A percentile compares a stretch with the other conserved stretches of the same genome.
Evolutionary conservation across 2,113 vertebrate genomes (phyloP).

Genomic region (Gila orcuttii): DNA sequence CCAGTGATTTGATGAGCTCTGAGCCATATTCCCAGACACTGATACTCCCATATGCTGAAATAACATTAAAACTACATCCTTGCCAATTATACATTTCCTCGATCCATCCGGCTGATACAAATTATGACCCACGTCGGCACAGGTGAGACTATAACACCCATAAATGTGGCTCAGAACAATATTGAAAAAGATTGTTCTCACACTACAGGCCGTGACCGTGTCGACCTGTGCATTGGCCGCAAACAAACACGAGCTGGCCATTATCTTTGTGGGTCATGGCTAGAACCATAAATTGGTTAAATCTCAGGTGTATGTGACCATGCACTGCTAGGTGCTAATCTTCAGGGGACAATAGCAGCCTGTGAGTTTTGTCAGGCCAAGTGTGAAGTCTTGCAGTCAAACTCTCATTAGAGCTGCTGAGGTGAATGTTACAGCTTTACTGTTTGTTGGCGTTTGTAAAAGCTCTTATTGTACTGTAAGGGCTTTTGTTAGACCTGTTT

Average conservation of each 20-base stretch:
- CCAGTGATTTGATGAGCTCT: constrained; percentile 1
- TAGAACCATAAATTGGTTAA: constrained; percentile 26
- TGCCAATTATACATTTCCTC: constrained; percentile 18
- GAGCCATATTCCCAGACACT: constrained; percentile 5
- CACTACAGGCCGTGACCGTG: neutral
- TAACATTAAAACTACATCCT: neutral
- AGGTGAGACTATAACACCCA: constrained; percentile 13
- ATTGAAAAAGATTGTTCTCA: constrained; percentile 31
- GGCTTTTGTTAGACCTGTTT: constrained; percentile 9
- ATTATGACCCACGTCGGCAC: neutral
- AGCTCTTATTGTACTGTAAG: too few species aligned
- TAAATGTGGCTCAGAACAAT: neutral
- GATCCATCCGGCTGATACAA: neutral
- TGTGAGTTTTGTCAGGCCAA: neutral
- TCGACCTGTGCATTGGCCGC: neutral
- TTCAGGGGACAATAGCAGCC: constrained; percentile 18
- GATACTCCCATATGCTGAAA: neutral
- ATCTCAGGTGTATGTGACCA: neutral
- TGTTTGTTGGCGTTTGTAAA: neutral
- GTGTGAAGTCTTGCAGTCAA: constrained; percentile 1
- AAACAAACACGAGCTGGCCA: constrained; percentile 3
- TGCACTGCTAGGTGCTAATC: constrained; percentile 14
- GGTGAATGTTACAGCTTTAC: neutral
- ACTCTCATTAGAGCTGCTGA: constrained; percentile 14
- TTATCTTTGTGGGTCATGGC: constrained; percentile 27